A percentile compares a stretch with the other conserved stretches of the same genome.
Evolutionary conservation across 1,140 invertebrate genomes (phyloP).

Genomic region (Hirudo medicinalis): DNA sequence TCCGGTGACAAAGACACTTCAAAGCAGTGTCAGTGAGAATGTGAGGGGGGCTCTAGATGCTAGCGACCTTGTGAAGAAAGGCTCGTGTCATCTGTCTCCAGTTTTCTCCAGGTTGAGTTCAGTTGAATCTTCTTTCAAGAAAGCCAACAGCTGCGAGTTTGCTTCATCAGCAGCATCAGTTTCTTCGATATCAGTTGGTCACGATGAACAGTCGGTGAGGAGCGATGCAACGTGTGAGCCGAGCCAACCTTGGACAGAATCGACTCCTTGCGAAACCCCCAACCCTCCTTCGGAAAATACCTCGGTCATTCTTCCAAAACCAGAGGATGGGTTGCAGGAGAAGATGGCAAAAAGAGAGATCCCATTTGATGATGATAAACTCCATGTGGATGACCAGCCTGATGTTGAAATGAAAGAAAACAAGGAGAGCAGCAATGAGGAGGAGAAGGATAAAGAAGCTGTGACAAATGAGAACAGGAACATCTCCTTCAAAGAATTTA

Average conservation of each 20-base stretch:
- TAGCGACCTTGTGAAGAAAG: too few relatives aligned
- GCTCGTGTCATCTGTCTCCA: too few relatives aligned
- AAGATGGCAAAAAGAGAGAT: too few relatives aligned
- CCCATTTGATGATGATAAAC: too few relatives aligned
- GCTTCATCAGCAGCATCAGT: background rate
- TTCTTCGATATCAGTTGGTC: background rate
- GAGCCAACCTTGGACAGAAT: background rate
- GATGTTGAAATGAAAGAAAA: background rate
- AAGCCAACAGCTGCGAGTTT: background rate
- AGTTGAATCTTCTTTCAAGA: background rate
- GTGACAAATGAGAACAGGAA: background rate
- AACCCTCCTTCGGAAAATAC: background rate
- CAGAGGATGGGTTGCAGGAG: too few relatives aligned
- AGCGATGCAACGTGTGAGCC: background rate
- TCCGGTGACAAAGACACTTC: constrained; percentile 18
- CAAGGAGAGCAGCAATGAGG: background rate
- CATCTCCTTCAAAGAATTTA: constrained; percentile 6
- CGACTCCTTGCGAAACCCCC: background rate
- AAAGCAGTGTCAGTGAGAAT: background rate
- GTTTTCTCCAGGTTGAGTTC: background rate
- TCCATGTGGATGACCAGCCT: background rate
- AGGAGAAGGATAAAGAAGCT: background rate
- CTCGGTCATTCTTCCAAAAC: background rate
- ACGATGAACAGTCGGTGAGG: background rate
- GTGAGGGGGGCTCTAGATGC: too few relatives aligned